Evolutionary conservation across 2,113 vertebrate species (phyloP).

Genomic region (Pavo muticus): DNA sequence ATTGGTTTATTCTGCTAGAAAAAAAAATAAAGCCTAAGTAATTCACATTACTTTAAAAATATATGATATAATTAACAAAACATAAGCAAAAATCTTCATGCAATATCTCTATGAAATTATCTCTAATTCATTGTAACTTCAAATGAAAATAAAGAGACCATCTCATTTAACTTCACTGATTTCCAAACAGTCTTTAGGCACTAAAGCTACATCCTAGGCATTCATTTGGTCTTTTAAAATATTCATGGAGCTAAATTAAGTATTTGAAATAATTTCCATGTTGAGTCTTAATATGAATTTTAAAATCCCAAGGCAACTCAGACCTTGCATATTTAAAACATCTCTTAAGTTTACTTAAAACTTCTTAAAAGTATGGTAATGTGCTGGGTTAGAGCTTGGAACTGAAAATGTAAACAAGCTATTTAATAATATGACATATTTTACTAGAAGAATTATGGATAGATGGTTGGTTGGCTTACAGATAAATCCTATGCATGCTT

Average conservation of each 20-base stretch:
- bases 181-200: conserved; percentile 31
- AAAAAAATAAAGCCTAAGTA: neutral
- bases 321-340: conserved; percentile 6
- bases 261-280: conserved; percentile 55
- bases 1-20: neutral
- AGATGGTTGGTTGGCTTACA: neutral
- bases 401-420: neutral
- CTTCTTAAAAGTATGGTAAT: neutral
- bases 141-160: neutral
- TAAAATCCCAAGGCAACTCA: conserved; percentile 24
- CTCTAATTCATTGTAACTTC: neutral
- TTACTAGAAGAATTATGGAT: neutral
- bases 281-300: conserved; percentile 27
- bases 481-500: neutral
- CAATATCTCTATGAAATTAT: neutral
- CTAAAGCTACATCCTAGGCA: conserved; percentile 1
- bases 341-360: neutral
- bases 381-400: neutral
- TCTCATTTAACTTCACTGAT: conserved; percentile 37
- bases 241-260: conserved; percentile 62
- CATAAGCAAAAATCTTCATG: neutral
- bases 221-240: conserved; percentile 56
- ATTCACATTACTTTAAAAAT: neutral
- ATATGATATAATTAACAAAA: neutral
- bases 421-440: neutral